Evolutionary conservation across 2,888 invertebrate genomes (phyloP).

Genomic region (Hydropsyche betteni): DNA sequence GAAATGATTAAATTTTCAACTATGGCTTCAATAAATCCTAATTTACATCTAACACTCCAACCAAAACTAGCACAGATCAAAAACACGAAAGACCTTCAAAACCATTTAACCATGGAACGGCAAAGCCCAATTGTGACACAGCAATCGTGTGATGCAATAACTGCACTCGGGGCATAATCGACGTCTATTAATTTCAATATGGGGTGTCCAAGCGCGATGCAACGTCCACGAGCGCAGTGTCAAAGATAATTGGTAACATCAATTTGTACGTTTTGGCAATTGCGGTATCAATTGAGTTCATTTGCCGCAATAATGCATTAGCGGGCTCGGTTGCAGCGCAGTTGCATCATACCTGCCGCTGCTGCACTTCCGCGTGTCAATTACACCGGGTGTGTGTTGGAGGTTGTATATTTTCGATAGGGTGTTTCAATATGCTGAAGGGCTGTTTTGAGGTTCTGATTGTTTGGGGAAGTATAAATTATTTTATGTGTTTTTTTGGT

Average conservation of each 20-base stretch:
- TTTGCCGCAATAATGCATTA: constrained; percentile 44
- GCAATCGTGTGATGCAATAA: no score
- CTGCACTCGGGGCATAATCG: no score
- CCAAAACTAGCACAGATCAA: neutral
- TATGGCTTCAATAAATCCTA: no score
- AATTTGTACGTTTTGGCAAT: constrained; percentile 41
- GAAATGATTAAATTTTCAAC: no score
- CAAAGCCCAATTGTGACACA: no score
- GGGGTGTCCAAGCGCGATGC: constrained; percentile 4
- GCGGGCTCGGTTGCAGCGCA: constrained; percentile 27
- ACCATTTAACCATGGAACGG: no score
- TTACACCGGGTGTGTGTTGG: neutral
- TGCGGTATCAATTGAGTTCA: constrained; percentile 44
- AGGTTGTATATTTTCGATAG: no score
- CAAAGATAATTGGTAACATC: constrained; percentile 44
- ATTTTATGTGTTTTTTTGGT: no score
- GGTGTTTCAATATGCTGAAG: no score
- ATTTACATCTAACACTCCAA: no score
- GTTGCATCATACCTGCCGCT: constrained; percentile 9
- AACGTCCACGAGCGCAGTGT: constrained; percentile 25
- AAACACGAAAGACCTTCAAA: neutral
- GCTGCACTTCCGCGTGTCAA: constrained; percentile 18
- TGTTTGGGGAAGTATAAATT: no score
- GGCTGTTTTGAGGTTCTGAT: no score
- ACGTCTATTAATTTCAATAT: neutral